phyloP scores from a whole-genome alignment of 2,797 vertebrate genomes.

The Hemitrygon akajei region DNA sequence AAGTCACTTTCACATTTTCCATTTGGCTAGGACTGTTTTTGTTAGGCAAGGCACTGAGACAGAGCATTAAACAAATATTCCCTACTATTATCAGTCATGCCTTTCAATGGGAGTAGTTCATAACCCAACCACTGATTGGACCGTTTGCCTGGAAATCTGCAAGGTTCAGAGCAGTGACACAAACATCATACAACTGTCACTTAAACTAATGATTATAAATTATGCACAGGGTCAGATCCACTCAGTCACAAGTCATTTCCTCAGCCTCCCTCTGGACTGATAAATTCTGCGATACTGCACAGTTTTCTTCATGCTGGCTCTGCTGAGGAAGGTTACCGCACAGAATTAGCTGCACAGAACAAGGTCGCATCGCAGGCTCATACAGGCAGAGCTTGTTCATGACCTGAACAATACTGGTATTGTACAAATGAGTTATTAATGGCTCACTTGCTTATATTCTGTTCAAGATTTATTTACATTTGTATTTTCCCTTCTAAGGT shows the following conservation, averaged over 20 bases:
- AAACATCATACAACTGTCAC: constrained; percentile 59
- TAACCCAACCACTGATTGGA: constrained; percentile 47
- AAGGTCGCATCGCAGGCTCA: constrained; percentile 15
- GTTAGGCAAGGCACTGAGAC: background rate
- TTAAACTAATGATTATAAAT: constrained; percentile 69
- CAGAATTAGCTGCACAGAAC: constrained; percentile 1
- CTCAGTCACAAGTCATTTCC: constrained; percentile 66
- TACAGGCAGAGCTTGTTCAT: background rate
- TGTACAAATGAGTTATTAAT: constrained; percentile 24
- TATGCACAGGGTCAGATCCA: constrained; percentile 64
- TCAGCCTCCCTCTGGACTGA: constrained; percentile 53
- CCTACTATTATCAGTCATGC: constrained; percentile 46
- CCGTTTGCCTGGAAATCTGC: constrained; percentile 49
- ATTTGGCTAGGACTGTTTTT: constrained; percentile 26
- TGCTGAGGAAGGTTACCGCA: constrained; percentile 38
- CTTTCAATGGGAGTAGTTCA: constrained; percentile 54
- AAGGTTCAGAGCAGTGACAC: constrained; percentile 47
- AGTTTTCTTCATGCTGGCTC: constrained; percentile 48
- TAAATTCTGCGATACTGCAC: constrained; percentile 44
- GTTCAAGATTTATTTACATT: background rate
- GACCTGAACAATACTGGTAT: background rate
- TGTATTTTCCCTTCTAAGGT: constrained; percentile 48
- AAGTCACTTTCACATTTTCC: constrained; percentile 30
- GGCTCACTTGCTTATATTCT: background rate
- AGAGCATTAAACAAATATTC: constrained; percentile 27